Base-by-base conservation (phyloP, 2,888 invertebrate species). In the Lathronympha strigana region DNA sequence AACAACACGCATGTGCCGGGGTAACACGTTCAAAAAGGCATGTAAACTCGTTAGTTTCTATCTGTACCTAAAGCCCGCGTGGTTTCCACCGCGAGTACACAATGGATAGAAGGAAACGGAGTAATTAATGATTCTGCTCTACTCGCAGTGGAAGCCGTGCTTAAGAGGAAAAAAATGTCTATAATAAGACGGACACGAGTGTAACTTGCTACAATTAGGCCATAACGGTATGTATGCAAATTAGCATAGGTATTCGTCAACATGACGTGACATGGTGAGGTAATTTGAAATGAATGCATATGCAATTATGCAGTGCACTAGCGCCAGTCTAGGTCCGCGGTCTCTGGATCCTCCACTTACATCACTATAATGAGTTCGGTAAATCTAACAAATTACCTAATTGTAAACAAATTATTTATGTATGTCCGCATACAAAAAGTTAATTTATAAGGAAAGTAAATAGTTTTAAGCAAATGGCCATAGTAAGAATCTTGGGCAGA, bases 1-100 rank as follows among this genome's bases (percentile, higher is more conserved):
- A 51, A 61, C 50, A 40, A 50, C 28, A 51, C 21, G 19, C 33
- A 15, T 53, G 51, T 62, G 53, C 53, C 53, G 33, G 61, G 53
- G 43, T 61, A 31, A 31, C 17, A 57, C 19, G 8, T 40, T 19
- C 57, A 45, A 57, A 31, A 31, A 53, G 4, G 17, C 31, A 43
- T 13, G 33, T 21, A 19, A 6, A 38, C 33, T 33, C 11, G 13
- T n/a, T n/a, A n/a, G n/a, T n/a, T n/a, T n/a, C n/a, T n/a, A n/a
- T n/a, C n/a, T n/a, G n/a, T n/a, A n/a, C n/a, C n/a, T n/a, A n/a
- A n/a, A n/a, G n/a, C n/a, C n/a, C n/a, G n/a, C n/a, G n/a, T n/a
- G n/a, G n/a, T n/a, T n/a, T n/a, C n/a, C n/a, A n/a, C n/a, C n/a
- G n/a, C n/a, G n/a, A n/a, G n/a, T n/a, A n/a, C n/a, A n/a, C n/a